phyloP scores from a whole-genome alignment of 1,140 invertebrate genomes.

The Bursaphelenchus mucronatus region DNA sequence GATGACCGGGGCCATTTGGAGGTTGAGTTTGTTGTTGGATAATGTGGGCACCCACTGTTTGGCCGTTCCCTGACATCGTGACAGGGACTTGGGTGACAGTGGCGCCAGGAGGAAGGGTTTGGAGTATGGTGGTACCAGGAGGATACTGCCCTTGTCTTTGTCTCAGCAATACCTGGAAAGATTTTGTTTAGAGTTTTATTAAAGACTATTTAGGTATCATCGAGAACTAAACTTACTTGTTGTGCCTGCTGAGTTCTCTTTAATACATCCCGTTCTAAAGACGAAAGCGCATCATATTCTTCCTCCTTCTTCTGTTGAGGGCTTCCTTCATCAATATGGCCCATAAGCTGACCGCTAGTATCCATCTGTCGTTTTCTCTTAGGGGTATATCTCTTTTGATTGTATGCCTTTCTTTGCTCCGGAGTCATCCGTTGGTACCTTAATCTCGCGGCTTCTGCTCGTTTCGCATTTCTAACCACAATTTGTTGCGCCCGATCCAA shows the following conservation, averaged over 20 bases:
- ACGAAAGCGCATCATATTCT: constrained; percentile 38
- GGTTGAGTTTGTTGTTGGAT: constrained; percentile 9
- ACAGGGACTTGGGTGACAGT: background rate
- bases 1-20: too few species aligned
- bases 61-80: background rate
- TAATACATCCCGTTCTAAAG: constrained; percentile 35
- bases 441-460: constrained; percentile 43
- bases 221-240: constrained; percentile 26
- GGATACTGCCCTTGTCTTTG: background rate
- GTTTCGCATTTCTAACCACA: constrained; percentile 37
- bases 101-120: background rate
- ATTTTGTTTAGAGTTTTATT: background rate
- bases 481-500: constrained; percentile 47
- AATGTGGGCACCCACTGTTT: constrained; percentile 2
- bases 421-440: constrained; percentile 46
- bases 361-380: constrained; percentile 32
- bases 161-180: background rate
- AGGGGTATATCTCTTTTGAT: constrained; percentile 46
- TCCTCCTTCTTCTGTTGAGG: constrained; percentile 25
- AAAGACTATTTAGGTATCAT: background rate
- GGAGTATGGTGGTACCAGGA: background rate
- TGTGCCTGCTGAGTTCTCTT: constrained; percentile 41
- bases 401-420: constrained; percentile 44
- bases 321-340: constrained; percentile 4
- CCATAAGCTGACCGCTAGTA: constrained; percentile 4